Conservation (phyloP, 2,113 vertebrate species). For the Fukomys damarensis region DNA sequence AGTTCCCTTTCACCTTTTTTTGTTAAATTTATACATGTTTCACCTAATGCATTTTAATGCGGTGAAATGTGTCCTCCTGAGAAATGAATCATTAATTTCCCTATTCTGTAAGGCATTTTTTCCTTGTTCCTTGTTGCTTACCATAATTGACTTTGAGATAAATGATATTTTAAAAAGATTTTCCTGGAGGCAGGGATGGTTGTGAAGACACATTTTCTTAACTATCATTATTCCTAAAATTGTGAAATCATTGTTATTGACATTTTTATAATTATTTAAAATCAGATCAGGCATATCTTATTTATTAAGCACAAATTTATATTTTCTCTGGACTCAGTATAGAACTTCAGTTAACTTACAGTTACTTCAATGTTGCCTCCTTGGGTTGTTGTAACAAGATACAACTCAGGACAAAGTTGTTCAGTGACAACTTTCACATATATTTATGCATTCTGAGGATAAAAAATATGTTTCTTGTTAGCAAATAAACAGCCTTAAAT, state of each 20-base stretch:
- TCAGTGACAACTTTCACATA: neutral
- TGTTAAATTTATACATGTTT: neutral
- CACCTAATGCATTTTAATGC: neutral
- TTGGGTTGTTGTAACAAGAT: neutral
- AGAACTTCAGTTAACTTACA: neutral
- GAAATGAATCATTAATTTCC: neutral
- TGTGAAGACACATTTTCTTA: neutral
- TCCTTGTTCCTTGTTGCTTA: neutral
- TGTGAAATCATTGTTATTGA: neutral
- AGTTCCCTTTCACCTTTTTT: neutral
- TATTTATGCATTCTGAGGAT: neutral
- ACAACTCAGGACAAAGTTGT: neutral
- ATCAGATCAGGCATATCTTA: neutral
- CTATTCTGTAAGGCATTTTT: neutral
- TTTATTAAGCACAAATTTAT: slow-evolving; percentile 26
- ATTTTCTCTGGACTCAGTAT: neutral
- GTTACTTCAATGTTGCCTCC: neutral
- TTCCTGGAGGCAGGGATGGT: neutral
- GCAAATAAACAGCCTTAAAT: slow-evolving; percentile 1
- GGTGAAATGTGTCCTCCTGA: neutral
- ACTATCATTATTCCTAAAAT: neutral
- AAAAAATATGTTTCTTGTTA: neutral
- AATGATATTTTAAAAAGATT: slow-evolving; percentile 37
- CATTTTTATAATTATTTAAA: slow-evolving; percentile 4
- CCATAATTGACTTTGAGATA: neutral